Conservation (phyloP, 2,797 vertebrate species). For the Mormyrus hasselquistii region DNA sequence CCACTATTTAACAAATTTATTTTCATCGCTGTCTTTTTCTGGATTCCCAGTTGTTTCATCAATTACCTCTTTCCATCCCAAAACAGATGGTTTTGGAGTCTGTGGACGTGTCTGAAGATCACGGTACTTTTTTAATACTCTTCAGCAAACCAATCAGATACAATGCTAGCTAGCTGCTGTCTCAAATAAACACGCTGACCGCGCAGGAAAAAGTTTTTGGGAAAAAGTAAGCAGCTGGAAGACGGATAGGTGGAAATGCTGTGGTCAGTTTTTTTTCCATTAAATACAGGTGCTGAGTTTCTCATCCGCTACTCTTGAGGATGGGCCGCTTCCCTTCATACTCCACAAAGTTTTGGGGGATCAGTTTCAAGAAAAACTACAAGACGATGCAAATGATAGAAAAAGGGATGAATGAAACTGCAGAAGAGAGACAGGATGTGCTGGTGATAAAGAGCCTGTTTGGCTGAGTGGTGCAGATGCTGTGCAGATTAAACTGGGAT, state of each 20-base stretch:
- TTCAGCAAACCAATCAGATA: not conserved
- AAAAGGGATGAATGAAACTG: not conserved
- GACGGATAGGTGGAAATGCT: not conserved
- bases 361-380: not conserved
- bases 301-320: not conserved
- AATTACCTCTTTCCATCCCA: not conserved
- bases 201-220: not conserved
- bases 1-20: not conserved
- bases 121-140: not conserved
- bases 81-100: not conserved
- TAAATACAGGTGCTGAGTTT: not conserved
- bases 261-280: not conserved
- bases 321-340: not conserved
- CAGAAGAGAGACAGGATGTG: not conserved
- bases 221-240: not conserved
- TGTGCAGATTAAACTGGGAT: slow-evolving; percentile 30
- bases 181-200: not conserved
- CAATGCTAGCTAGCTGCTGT: not conserved
- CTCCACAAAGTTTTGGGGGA: too few relatives aligned
- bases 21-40: not conserved
- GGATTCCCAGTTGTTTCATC: not conserved
- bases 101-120: not conserved
- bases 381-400: not conserved
- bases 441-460: not conserved
- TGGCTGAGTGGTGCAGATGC: slow-evolving; percentile 29